Conservation (phyloP, 2,888 invertebrate genomes). For the Chloromyia formosa region DNA sequence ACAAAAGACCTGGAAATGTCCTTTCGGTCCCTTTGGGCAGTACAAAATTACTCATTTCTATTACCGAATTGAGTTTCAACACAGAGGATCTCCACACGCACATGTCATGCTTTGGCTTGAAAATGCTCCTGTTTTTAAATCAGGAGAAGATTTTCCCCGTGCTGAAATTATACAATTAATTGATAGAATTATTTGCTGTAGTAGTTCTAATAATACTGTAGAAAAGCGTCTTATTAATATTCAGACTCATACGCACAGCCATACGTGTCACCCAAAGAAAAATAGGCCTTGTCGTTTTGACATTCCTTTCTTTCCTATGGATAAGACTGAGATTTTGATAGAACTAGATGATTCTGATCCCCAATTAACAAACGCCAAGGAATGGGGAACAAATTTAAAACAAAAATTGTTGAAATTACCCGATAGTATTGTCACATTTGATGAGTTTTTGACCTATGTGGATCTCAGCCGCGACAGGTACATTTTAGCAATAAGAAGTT, state of each 20-base stretch:
- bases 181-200: not conserved
- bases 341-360: not conserved
- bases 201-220: too few species aligned
- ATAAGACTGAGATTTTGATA: not conserved
- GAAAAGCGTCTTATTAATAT: not conserved
- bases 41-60: not conserved
- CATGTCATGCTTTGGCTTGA: not conserved
- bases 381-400: too few species aligned
- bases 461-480: not conserved
- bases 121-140: not conserved
- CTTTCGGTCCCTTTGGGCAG: slow-evolving; percentile 4
- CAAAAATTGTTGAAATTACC: not conserved
- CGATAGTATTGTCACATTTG: not conserved
- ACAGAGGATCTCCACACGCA: not conserved
- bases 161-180: not conserved
- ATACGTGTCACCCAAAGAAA: not conserved
- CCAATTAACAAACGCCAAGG: not conserved
- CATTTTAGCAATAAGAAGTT: not conserved
- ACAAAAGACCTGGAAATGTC: not conserved
- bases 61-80: not conserved
- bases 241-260: not conserved
- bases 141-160: too few species aligned
- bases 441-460: not conserved
- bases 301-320: not conserved
- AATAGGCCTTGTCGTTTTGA: not conserved